phyloP scores from a whole-genome alignment of 2,888 invertebrate species.

The Malthinus flaveolus region DNA sequence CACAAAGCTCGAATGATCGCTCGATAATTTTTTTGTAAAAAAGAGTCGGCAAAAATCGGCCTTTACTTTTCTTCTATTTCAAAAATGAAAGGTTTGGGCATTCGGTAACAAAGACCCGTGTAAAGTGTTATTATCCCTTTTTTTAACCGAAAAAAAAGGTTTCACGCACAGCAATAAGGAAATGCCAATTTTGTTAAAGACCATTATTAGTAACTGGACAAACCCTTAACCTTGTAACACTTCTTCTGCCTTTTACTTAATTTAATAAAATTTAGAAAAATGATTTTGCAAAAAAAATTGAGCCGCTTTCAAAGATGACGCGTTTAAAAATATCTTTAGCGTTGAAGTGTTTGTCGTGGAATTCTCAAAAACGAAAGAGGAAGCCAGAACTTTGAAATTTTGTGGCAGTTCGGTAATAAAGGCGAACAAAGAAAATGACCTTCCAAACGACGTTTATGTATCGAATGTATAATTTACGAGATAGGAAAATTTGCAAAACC shows the following conservation, averaged over 20 bases:
- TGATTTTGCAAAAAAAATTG: not conserved
- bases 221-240: conserved; percentile 12
- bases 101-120: too few species aligned
- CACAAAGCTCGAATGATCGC: too few species aligned
- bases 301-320: not conserved
- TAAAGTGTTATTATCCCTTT: too few species aligned
- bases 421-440: conserved; percentile 2
- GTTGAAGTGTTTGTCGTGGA: not conserved
- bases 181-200: conserved; percentile 5
- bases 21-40: too few species aligned
- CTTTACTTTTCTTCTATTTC: too few species aligned
- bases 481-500: conserved; percentile 29
- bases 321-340: not conserved
- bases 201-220: conserved; percentile 6
- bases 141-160: not conserved
- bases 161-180: not conserved
- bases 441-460: conserved; percentile 13
- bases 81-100: too few species aligned
- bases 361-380: not conserved
- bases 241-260: conserved; percentile 1
- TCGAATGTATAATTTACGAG: conserved; percentile 26
- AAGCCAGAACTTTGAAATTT: conserved; percentile 1
- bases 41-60: too few species aligned
- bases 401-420: conserved; percentile 10
- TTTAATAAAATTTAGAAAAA: conserved; percentile 5